phyloP scores from a whole-genome alignment of 2,888 invertebrate genomes.

The Agelastica alni region DNA sequence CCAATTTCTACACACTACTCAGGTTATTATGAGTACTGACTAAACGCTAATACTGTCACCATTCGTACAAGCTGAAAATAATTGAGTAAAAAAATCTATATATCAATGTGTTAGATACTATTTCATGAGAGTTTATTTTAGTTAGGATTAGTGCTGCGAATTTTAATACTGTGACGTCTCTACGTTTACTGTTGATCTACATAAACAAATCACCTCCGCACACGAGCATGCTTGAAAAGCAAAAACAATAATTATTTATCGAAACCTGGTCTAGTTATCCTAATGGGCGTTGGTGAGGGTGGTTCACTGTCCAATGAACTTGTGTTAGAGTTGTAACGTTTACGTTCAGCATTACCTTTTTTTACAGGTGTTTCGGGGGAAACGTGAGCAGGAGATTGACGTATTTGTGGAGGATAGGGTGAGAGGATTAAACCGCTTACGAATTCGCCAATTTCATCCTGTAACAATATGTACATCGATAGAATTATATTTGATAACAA shows the following conservation, averaged over 20 bases:
- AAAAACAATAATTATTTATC: constrained; percentile 8
- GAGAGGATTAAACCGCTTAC: constrained; percentile 63
- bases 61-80: background rate
- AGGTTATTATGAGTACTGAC: too few relatives aligned
- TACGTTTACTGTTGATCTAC: too few relatives aligned
- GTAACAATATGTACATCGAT: constrained; percentile 24
- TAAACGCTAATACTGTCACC: background rate
- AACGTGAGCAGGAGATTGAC: constrained; percentile 51
- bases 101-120: too few relatives aligned
- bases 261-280: constrained; percentile 54
- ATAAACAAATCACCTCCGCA: background rate
- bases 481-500: background rate
- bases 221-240: background rate
- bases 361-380: constrained; percentile 41
- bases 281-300: constrained; percentile 59
- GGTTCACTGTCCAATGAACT: constrained; percentile 59
- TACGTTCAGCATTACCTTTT: constrained; percentile 52
- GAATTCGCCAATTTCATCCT: constrained; percentile 71
- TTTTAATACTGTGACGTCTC: too few relatives aligned
- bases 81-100: background rate
- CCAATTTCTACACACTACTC: too few relatives aligned
- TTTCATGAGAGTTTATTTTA: too few relatives aligned
- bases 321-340: constrained; percentile 60
- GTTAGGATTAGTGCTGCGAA: too few relatives aligned
- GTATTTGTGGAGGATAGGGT: constrained; percentile 62